Conservation (phyloP, 2,888 invertebrate species). For the Dorcus parallelipipedus region DNA sequence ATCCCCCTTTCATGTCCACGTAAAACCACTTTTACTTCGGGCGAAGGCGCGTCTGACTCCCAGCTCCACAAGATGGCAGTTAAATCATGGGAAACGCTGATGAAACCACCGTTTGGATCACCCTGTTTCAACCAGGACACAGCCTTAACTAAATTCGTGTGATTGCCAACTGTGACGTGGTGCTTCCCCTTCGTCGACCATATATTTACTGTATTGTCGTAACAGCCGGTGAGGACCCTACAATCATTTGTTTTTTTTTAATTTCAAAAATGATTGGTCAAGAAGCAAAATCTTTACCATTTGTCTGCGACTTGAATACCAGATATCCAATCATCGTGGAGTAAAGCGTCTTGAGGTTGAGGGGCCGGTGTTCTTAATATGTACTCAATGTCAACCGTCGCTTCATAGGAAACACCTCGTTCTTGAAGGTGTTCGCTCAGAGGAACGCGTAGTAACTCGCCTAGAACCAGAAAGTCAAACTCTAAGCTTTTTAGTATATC, state of each 20-base stretch:
- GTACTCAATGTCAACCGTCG: constrained; percentile 87
- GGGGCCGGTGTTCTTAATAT: constrained; percentile 88
- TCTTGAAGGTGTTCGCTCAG: constrained; percentile 74
- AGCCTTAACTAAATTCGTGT: constrained; percentile 82
- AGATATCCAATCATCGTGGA: constrained; percentile 98
- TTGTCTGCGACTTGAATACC: constrained; percentile 69
- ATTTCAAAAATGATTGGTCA: neutral
- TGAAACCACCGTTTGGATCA: constrained; percentile 50
- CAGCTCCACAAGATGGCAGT: constrained; percentile 88
- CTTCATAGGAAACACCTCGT: constrained; percentile 75
- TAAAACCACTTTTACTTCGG: constrained; percentile 72
- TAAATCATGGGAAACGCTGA: constrained; percentile 89
- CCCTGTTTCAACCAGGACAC: constrained; percentile 79
- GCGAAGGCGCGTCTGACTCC: constrained; percentile 69
- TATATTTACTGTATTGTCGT: constrained; percentile 87
- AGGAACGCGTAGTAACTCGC: constrained; percentile 73
- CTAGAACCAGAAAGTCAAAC: constrained; percentile 85
- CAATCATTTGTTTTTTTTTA: constrained; percentile 28
- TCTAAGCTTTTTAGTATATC: constrained; percentile 52
- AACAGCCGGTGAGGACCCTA: constrained; percentile 89
- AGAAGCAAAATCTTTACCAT: constrained; percentile 52
- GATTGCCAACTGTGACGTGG: constrained; percentile 79
- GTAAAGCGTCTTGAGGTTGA: constrained; percentile 84
- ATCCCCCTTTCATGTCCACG: constrained; percentile 91
- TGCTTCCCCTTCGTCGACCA: constrained; percentile 87